phyloP scores from a whole-genome alignment of 2,113 vertebrate genomes.

The Lepus americanus region DNA sequence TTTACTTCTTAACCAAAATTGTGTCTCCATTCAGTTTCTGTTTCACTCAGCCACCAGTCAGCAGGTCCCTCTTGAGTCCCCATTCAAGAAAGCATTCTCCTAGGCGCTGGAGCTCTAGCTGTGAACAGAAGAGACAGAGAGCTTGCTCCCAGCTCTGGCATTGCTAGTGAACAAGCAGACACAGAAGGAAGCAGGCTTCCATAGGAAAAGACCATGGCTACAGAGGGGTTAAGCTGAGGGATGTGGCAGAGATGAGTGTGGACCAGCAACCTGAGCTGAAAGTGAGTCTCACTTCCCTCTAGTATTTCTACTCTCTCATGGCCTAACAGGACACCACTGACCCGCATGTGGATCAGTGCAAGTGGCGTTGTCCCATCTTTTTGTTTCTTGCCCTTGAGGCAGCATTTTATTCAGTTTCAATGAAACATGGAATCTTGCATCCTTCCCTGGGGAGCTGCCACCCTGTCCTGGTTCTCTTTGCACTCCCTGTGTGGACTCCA shows the following conservation, averaged over 20 bases:
- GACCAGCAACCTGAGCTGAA: neutral
- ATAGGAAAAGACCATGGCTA: neutral
- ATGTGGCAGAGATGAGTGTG: neutral
- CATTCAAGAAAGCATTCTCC: neutral
- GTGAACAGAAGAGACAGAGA: neutral
- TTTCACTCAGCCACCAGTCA: neutral
- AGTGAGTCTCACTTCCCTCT: accelerated
- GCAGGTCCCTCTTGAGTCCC: neutral
- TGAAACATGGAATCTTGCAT: neutral
- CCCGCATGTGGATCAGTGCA: accelerated
- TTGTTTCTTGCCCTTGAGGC: neutral
- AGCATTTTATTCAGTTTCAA: neutral
- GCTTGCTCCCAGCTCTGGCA: neutral
- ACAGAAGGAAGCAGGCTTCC: neutral
- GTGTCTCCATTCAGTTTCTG: neutral
- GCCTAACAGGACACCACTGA: neutral
- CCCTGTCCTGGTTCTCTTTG: neutral
- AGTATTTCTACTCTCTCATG: neutral
- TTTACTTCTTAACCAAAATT: neutral
- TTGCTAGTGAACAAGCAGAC: neutral
- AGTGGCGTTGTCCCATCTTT: neutral
- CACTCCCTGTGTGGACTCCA: too few species aligned
- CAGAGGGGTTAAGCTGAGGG: neutral
- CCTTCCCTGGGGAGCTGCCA: neutral
- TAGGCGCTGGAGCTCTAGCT: neutral